Evolutionary conservation across 2,888 invertebrate genomes (phyloP), one percentile per base, ranked within the genome.

Genomic region (Amphipoea lucens): DNA sequence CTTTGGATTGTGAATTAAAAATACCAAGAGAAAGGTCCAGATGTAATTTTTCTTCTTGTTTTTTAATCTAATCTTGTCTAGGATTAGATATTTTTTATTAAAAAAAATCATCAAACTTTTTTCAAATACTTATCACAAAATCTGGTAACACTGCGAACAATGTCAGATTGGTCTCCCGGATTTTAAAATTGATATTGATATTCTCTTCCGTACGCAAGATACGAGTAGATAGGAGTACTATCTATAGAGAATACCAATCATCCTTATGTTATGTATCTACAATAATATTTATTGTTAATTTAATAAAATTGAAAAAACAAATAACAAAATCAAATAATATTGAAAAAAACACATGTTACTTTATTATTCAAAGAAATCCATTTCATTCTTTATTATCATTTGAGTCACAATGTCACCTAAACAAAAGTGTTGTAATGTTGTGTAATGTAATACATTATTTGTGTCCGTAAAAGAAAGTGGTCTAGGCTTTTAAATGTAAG

Each of bases 1-100:
- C 29, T 54, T 70, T 40, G 23, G 60, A 66, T 9, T 45, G 60
- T 40, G 51, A 83, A 84, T 79, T n/a, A 42, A 60, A 57, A 82
- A 73, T 83, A 73, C 62, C 40, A 48, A 62, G 45, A 23, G 42
- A 42, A 23, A 48, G 48, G 48, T 62, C 29, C 62, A 40, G 17
- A 3, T 29, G 23, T 5, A 7, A 65, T n/a, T 71, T 36, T n/a
- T 14, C 4, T 66, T 48, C 5, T 69, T 48, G 6, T 51, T 65
- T 20, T 63, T 63, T 11, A 29, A 45, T 36, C 3, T 4, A 3
- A n/a, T 5, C 20, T 29, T 70, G 29, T 20, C 0, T 20, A 20
- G 3, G 29, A 48, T 29, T 29, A 6, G 11, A 1, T 20, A 20
- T 12, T 20, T 20, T 12, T 29, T 20, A 29, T 11, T 12, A 48